Base-by-base conservation (phyloP, 37 sponge, comb jelly and placozoan species). In the Haliclona indistincta region DNA sequence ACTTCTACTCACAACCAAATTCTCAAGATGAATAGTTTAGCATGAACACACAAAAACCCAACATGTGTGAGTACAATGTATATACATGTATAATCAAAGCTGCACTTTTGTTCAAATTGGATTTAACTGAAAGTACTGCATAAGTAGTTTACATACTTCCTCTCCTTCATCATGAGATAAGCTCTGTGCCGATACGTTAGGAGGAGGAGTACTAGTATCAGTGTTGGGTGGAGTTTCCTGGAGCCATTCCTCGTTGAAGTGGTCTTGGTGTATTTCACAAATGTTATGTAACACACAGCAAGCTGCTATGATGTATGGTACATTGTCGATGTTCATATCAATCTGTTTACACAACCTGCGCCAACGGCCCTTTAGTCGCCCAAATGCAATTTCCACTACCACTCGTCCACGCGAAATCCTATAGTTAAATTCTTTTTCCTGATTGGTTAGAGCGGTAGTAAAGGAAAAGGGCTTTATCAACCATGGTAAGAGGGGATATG, bases 341-440 rank as follows among this genome's bases (percentile, higher is more conserved):
- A 58, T 70, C 51, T 53, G 58, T 41, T 81, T 81, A 34, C 56
- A 4, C 35, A 81, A 38, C 20, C 74, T 28, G 7, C 73, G 38
- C 82, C 82, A 83, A 29, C 84, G 7, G 53, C 39, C 76, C 54
- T 75, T 83, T 33, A 83, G 32, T 4, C 68, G 7, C 20, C 84
- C 84, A 67, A 83, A 74, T 26, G 76, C 76, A 36, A 22, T 65
- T 45, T 83, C 84, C 20, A 83, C 76, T 22, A 83, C 84, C 22
- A 64, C 45, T 53, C 84, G 39, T 36, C 63, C 71, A 22, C 81
- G 7, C 4, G 43, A 56, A 15, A 38, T 42, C 17, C 54, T 25
- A 36, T 80, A 70, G 40, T 70, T 71, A 43, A 43, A 80, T 26
- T 23, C 20, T 25, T 38, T 80, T 62, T 71, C 10, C 15, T 37